Evolutionary conservation across 2,797 vertebrate genomes (phyloP).

Genomic region (Otus scops): DNA sequence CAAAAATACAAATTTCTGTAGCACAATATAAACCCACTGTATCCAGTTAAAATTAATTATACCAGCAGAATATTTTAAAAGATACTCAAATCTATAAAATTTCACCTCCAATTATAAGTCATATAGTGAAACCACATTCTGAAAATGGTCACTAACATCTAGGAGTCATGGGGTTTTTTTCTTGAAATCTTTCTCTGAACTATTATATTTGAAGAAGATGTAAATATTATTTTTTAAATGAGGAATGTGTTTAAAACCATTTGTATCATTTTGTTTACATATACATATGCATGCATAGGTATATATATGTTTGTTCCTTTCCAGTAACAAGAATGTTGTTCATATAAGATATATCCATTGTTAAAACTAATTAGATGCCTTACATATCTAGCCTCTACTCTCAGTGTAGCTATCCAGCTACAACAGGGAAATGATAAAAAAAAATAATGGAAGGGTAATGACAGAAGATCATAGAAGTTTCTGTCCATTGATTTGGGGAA

Average conservation of each 20-base stretch:
- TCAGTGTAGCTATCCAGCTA: neutral
- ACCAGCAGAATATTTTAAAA: neutral
- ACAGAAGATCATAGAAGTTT: neutral
- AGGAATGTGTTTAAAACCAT: neutral
- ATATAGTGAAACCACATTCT: neutral
- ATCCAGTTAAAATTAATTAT: neutral
- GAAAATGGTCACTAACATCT: neutral
- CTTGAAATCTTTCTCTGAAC: neutral
- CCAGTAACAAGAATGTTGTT: neutral
- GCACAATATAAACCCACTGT: neutral
- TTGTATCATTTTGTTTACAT: neutral
- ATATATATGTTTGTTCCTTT: neutral
- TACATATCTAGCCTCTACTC: neutral
- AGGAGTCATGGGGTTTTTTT: neutral
- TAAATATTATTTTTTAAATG: neutral
- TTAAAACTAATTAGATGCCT: neutral
- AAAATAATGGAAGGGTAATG: neutral
- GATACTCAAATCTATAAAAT: neutral
- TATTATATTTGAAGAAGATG: neutral
- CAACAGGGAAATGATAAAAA: neutral
- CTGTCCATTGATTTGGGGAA: neutral
- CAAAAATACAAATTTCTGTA: neutral
- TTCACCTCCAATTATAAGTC: neutral
- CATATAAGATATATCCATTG: neutral
- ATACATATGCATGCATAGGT: neutral